A percentile compares a stretch with the other conserved stretches of the same genome.
phyloP scores from a whole-genome alignment of 2,888 invertebrate genomes.

The Laspeyria flexula region DNA sequence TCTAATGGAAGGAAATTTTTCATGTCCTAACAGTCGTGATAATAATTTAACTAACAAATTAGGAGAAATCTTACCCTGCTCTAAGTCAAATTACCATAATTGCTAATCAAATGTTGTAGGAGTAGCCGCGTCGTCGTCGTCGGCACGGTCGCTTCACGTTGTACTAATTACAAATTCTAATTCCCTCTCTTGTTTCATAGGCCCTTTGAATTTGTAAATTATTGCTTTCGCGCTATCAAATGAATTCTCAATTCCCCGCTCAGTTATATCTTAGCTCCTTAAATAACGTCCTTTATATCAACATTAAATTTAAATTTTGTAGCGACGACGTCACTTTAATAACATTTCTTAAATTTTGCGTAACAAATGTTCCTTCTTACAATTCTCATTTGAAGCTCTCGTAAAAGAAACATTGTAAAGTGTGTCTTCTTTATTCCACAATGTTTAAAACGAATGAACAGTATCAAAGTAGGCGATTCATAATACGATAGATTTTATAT shows the following conservation, averaged over 20 bases:
- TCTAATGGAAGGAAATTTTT: constrained; percentile 50
- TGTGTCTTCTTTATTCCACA: constrained; percentile 20
- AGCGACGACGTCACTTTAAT: neutral
- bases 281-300: constrained; percentile 8
- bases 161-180: constrained; percentile 85
- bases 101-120: constrained; percentile 85
- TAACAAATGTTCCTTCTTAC: constrained; percentile 9
- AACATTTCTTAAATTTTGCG: constrained; percentile 10
- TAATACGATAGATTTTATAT: neutral
- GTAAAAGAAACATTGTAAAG: constrained; percentile 18
- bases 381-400: constrained; percentile 14
- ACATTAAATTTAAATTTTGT: constrained; percentile 3
- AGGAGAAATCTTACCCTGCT: constrained; percentile 83
- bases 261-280: constrained; percentile 21
- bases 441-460: constrained; percentile 16
- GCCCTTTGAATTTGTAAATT: constrained; percentile 84
- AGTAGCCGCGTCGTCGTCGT: constrained; percentile 64
- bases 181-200: constrained; percentile 83
- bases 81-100: constrained; percentile 85
- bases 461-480: neutral
- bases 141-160: constrained; percentile 65
- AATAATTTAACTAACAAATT: constrained; percentile 84
- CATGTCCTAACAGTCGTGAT: constrained; percentile 66
- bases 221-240: constrained; percentile 75
- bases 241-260: constrained; percentile 57